Evolutionary conservation across 1,140 invertebrate genomes (phyloP), one percentile per base, ranked within the genome.

Genomic region (Calosoma granatense): DNA sequence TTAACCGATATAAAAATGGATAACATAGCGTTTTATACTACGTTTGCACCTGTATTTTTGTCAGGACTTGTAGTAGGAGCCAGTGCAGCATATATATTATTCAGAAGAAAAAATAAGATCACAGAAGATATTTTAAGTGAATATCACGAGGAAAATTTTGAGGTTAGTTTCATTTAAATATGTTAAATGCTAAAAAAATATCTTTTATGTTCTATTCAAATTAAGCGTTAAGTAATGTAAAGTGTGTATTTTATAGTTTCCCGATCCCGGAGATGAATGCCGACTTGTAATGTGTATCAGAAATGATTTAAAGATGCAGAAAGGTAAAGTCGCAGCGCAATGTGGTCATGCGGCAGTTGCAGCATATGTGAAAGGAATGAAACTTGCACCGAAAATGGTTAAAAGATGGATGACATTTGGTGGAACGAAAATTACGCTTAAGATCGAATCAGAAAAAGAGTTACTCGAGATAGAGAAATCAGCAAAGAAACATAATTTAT

Each of bases 241-340:
- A 36, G 6, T 36, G n/a, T 36, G 6, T 36, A 9, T 52, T 26
- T 63, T 60, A 21, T 60, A 70, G 69, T 70, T 70, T 63, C 64
- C 65, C 26, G 65, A 67, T 53, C 63, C 63, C 1, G 61, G 61
- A 54, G 67, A 70, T 59, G 81, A 86, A 65, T 83, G 81, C 58
- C 94, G 93, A 76, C 73, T 97, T 70, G 86, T 94, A 1, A 70
- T 97, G 51, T 85, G 94, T 20, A 87, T 95, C 1, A 77, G 92
- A 67, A 91, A 82, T 67, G 93, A 97, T 70, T 74, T 97, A 0
- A 88, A 90, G 70, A 97, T 97, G 93, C 84, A 87, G 17, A 95
- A 93, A 79, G 94, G 94, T 14, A 97, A 97, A 79, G 83, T 92
- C 47, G 92, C 89, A 22, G 90, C 93, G 2, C 94, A 95, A 72